Conservation (phyloP, 2,113 vertebrate species). For the Ovibos moschatus region DNA sequence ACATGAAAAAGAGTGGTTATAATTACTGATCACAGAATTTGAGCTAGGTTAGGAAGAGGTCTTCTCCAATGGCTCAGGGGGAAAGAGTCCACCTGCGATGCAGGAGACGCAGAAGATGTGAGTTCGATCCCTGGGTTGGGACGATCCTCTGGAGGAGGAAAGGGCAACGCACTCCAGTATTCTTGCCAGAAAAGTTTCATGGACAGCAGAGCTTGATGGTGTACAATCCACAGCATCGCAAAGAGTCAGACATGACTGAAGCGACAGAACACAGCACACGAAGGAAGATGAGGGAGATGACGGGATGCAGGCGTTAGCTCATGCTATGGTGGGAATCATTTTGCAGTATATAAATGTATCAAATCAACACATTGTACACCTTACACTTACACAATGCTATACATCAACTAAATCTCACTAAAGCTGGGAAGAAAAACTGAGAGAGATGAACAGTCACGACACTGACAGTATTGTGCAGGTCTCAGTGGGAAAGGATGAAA, state of each 20-base stretch:
- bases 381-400: background rate
- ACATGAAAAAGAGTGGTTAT: background rate
- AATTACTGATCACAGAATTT: background rate
- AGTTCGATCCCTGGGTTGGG: background rate
- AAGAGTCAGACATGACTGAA: background rate
- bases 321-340: background rate
- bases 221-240: background rate
- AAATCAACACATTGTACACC: background rate
- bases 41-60: background rate
- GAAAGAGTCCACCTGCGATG: background rate
- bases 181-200: background rate
- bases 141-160: background rate
- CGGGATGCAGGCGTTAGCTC: background rate
- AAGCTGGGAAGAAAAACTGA: background rate
- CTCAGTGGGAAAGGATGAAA: background rate
- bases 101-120: background rate
- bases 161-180: background rate
- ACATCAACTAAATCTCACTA: background rate
- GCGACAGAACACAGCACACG: background rate
- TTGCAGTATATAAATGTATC: background rate
- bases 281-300: background rate
- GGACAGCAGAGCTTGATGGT: background rate
- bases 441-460: background rate
- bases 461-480: background rate
- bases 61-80: background rate